Evolutionary conservation across 23 tunicate species (phyloP).

Genomic region (Oikopleura vanhoeffeni): DNA sequence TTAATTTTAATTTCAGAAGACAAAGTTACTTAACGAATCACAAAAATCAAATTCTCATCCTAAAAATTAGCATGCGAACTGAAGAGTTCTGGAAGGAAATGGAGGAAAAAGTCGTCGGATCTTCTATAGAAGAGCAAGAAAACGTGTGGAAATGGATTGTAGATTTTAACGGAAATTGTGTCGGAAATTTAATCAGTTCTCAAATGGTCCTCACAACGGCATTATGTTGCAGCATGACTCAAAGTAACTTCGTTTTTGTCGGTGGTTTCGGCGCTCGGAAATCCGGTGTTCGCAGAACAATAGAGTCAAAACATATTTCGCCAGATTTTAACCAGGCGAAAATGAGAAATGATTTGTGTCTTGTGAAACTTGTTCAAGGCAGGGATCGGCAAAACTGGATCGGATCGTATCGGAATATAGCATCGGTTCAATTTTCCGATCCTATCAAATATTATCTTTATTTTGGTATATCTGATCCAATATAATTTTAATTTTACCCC

Average conservation of each 20-base stretch:
- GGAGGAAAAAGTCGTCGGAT: neutral
- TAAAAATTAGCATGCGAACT: constrained; percentile 7
- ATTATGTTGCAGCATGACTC: neutral
- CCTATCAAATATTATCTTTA: too few relatives aligned
- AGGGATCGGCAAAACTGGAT: too few relatives aligned
- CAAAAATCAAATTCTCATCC: too few relatives aligned
- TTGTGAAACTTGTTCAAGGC: neutral
- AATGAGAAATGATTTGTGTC: neutral
- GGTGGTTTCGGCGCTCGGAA: neutral
- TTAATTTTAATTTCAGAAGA: too few relatives aligned
- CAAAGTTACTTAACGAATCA: too few relatives aligned
- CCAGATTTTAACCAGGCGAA: neutral
- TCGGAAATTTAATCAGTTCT: neutral
- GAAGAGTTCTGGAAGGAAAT: neutral
- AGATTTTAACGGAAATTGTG: constrained; percentile 8
- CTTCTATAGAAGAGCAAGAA: neutral
- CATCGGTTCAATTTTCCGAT: too few relatives aligned
- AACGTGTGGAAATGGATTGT: constrained; percentile 12
- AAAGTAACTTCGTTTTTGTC: neutral
- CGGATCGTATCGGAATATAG: too few relatives aligned
- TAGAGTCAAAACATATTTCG: neutral
- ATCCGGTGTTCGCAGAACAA: neutral
- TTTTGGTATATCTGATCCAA: too few relatives aligned
- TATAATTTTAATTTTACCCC: too few relatives aligned
- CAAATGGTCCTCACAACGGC: neutral